Percentiles rank a stretch among this genome's conserved stretches.
phyloP scores from a whole-genome alignment of 2,113 vertebrate genomes.

The Telmatochromis brichardi region DNA sequence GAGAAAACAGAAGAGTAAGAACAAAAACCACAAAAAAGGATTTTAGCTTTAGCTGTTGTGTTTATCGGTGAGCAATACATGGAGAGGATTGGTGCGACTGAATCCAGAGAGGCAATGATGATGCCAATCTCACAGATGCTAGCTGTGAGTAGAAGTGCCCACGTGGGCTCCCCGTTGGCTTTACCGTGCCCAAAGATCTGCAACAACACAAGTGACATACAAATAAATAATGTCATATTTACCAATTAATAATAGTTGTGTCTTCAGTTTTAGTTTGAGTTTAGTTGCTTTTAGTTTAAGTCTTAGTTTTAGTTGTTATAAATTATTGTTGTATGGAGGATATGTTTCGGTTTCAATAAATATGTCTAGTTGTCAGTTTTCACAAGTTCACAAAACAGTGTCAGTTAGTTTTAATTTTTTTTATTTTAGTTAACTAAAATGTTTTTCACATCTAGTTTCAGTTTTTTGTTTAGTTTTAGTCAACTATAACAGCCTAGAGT shows the following conservation, averaged over 20 bases:
- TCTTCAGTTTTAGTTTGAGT: background rate
- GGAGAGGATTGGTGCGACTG: conserved; percentile 96
- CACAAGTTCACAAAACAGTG: background rate
- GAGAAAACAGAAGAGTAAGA: background rate
- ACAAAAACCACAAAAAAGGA: background rate
- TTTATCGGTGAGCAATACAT: conserved; percentile 69
- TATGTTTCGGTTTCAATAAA: background rate
- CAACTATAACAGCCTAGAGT: background rate
- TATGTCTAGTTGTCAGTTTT: background rate
- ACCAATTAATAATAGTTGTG: background rate
- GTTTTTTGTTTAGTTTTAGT: background rate
- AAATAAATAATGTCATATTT: background rate
- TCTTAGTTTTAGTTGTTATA: background rate
- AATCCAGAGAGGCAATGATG: conserved; percentile 93
- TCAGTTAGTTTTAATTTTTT: background rate
- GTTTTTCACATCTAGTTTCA: background rate
- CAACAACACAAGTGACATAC: background rate
- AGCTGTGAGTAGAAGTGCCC: conserved; percentile 92
- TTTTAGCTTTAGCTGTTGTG: background rate
- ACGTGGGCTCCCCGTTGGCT: conserved; percentile 95
- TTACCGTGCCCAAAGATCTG: conserved; percentile 98
- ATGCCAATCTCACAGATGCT: conserved; percentile 98
- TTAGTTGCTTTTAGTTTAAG: background rate
- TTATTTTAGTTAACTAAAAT: background rate
- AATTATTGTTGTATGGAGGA: background rate